Evolutionary conservation across 2,113 vertebrate species (phyloP), one percentile per base, ranked within the genome.

Genomic region (Turdus rufiventris): DNA sequence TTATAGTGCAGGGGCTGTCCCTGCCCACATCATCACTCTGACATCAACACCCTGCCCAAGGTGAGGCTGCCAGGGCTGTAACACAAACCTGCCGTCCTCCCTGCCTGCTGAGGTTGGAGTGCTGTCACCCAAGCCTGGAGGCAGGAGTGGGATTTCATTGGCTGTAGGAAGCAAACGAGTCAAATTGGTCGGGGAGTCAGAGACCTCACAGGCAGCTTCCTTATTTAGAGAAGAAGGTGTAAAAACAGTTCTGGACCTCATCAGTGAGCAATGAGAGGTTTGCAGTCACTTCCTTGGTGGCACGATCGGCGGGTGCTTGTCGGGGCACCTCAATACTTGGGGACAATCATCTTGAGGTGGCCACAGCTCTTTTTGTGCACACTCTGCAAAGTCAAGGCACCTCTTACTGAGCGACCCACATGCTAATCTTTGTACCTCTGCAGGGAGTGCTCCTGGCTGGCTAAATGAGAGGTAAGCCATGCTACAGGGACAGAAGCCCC

Each of bases 221-320:
- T 99, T 99, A 99, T 99, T 99, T 99, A 98, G 98, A 98, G 94
- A 97, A 88, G 98, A 98, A 98, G 98, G 98, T 97, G 98, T 98
- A 98, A 98, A 98, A 98, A 97, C 95, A 97, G 98, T 96, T 91
- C 96, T 75, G 97, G 97, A 96, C 97, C 94, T 99, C 98, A 98
- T 97, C 97, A 97, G 97, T 40, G 91, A 98, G 98, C 97, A 98
- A 98, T 97, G 97, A 97, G 87, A 97, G 96, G 81, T 97, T 94
- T 94, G 93, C 94, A 89, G 93, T 78, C 91, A 92, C 96, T 97
- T 97, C 97, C 97, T 97, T 88, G 92, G 88, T 94, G 93, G 84
- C 87, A 97, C 48, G 62, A 90, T 96, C 62, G 9, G 89, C 56
- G 89, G 88, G 93, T 94, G 97, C 90, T 76, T 94, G 66, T 78